phyloP scores from a whole-genome alignment of 2,888 invertebrate genomes.

The Aquatica leii region DNA sequence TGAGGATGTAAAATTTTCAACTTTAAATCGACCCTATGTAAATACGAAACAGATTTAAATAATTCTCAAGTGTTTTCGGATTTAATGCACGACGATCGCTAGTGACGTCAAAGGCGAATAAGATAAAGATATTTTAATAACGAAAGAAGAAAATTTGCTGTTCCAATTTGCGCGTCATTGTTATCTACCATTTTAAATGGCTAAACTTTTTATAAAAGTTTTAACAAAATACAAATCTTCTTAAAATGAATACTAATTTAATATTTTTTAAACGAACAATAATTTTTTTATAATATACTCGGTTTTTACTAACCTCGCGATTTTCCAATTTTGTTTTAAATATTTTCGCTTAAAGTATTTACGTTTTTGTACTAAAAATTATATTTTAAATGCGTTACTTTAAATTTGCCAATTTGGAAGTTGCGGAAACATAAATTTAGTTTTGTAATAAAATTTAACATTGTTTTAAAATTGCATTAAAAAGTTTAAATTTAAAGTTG shows the following conservation, averaged over 20 bases:
- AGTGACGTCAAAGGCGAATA: conserved; percentile 27
- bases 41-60: conserved; percentile 30
- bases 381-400: no score
- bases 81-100: conserved; percentile 27
- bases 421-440: no score
- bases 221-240: conserved; percentile 4
- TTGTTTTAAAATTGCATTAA: no score
- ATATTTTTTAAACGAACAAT: not conserved
- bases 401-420: no score
- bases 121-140: conserved; percentile 24
- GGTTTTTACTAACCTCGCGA: no score
- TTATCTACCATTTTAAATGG: conserved; percentile 8
- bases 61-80: conserved; percentile 29
- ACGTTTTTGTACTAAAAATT: no score
- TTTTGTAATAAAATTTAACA: no score
- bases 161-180: conserved; percentile 14
- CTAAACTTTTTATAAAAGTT: conserved; percentile 8
- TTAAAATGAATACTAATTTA: conserved; percentile 2
- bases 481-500: no score
- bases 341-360: no score
- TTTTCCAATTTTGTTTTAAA: no score
- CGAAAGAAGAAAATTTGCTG: conserved; percentile 11
- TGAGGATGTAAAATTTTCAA: conserved; percentile 26
- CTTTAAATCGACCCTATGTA: conserved; percentile 25
- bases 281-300: no score